Conservation (phyloP, 2,113 vertebrate genomes). For the Alethe diademata region DNA sequence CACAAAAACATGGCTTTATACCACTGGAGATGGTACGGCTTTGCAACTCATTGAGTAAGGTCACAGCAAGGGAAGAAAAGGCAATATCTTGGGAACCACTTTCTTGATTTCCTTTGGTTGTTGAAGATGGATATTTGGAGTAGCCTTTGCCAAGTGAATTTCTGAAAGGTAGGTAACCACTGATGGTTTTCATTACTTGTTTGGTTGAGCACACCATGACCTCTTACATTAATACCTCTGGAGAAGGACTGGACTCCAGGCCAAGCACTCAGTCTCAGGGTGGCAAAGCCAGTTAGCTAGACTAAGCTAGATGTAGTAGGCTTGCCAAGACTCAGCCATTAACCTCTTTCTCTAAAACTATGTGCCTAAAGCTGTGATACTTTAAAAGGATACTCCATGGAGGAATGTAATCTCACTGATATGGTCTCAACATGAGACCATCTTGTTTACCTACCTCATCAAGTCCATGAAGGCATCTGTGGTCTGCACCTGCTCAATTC, state of each 20-base stretch:
- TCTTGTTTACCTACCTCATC: constrained; percentile 80
- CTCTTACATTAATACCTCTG: not conserved
- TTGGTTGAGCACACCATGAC: not conserved
- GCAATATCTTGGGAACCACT: not conserved
- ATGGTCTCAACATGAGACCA: not conserved
- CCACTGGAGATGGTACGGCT: not conserved
- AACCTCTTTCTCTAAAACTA: not conserved
- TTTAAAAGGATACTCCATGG: not conserved
- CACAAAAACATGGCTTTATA: not conserved
- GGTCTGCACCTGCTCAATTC: constrained; percentile 86
- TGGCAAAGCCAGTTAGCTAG: not conserved
- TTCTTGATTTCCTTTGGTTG: not conserved
- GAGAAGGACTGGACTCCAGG: not conserved
- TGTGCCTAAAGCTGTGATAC: not conserved
- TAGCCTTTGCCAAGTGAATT: not conserved
- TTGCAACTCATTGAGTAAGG: not conserved
- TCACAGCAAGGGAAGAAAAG: not conserved
- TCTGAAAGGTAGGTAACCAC: not conserved
- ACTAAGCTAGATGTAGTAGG: not conserved
- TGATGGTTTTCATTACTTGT: not conserved
- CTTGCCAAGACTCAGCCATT: not conserved
- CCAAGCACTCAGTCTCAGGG: not conserved
- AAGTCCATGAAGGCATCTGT: constrained; percentile 94
- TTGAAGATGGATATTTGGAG: not conserved
- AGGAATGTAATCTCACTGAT: not conserved